Base-by-base conservation (phyloP, 2,113 vertebrate genomes). In the Mugil cephalus region DNA sequence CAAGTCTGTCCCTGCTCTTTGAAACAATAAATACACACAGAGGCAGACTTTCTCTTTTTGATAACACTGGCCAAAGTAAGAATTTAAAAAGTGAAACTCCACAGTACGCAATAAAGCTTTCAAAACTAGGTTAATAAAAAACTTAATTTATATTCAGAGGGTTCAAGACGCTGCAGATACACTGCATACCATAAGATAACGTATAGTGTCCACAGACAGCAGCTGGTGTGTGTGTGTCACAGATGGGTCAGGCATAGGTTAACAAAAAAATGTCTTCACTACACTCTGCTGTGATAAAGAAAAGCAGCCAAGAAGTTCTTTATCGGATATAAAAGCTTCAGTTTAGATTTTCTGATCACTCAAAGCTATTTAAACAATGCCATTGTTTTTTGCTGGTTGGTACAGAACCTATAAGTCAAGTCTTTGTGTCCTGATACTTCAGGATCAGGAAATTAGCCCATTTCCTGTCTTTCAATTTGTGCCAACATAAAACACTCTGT, bases 381-480 rank as follows among this genome's bases (percentile, higher is more conserved):
- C 0, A 0, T 50, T 10, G 8, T 30, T n/a, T 35, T 24, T 54
- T 30, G 13, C 8, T 43, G n/a, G 40, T 18, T 30, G 7, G 39
- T 13, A 36, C 4, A 5, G 21, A 52, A 7, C 24, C 10, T n/a
- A 52, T 58, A 36, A 47, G 15, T 11, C 2, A 0, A 11, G 56
- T 30, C 35, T 52, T 42, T 63, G 12, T 19, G 59, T n/a, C 3
- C 53, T 10, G 0, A 15, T 18, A 53, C 42, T 59, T 18, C 12
- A 71, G 11, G 74, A 11, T 15, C 69, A 73, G 67, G 62, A 81
- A 76, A 78, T 69, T 2, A 46, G 21, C 43, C 38, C 47, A 69
- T 60, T 72, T 85, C 52, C 66, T 55, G 38, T 60, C 39, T 71
- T 79, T 61, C n/a, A 50, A 21, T 36, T 15, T 61, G 46, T 40